Evolutionary conservation across 2,888 invertebrate species (phyloP).

Genomic region (Papilio demoleus): DNA sequence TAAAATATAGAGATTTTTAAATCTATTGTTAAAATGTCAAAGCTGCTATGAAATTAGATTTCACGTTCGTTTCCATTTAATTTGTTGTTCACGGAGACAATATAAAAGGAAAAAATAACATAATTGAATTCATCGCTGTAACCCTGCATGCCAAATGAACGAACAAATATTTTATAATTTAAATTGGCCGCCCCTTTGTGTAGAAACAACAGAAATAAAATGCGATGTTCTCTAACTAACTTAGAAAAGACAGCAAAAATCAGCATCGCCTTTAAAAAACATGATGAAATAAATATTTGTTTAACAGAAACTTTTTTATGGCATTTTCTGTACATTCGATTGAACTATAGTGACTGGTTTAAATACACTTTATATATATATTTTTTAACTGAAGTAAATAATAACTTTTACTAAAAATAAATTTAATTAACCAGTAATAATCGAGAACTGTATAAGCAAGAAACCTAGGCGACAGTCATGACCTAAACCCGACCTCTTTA

Average conservation of each 20-base stretch:
- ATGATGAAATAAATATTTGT: background rate
- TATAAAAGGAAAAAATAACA: background rate
- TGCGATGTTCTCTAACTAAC: background rate
- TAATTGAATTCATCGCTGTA: conserved; percentile 1
- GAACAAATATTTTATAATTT: conserved; percentile 3
- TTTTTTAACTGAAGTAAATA: no score
- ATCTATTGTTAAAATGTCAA: background rate
- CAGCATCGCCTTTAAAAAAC: background rate
- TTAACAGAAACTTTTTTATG: no score
- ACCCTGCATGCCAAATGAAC: background rate
- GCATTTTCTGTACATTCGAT: no score
- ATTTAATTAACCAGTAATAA: no score
- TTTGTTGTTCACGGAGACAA: background rate
- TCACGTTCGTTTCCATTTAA: background rate
- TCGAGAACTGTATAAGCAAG: no score
- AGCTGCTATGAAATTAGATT: background rate
- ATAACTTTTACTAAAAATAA: no score
- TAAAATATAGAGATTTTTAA: background rate
- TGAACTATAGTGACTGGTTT: no score
- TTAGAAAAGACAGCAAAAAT: background rate
- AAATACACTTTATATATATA: no score
- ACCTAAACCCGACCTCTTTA: no score
- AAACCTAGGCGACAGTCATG: no score
- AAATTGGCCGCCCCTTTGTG: background rate
- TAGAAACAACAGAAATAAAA: background rate